Conservation (phyloP, 2,113 vertebrate species). For the Cryptotis parvus region DNA sequence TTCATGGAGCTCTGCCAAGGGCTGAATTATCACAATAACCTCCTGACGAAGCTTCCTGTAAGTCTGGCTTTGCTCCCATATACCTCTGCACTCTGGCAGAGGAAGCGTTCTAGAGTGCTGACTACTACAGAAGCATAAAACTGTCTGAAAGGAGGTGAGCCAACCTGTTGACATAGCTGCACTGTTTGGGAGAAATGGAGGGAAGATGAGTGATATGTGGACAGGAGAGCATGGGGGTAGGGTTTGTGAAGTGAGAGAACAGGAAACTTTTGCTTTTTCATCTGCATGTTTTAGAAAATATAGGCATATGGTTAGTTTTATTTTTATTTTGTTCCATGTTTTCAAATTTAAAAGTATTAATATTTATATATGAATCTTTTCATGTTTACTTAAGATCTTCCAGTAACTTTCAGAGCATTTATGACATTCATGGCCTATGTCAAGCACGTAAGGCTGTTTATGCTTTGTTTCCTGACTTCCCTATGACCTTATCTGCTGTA, state of each 20-base stretch:
- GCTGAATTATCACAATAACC: conserved; percentile 33
- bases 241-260: neutral
- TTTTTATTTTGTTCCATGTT: neutral
- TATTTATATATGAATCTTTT: neutral
- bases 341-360: neutral
- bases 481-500: neutral
- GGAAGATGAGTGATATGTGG: neutral
- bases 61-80: conserved; percentile 36
- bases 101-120: conserved; percentile 69
- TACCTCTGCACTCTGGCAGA: neutral
- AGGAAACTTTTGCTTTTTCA: neutral
- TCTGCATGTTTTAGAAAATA: conserved; percentile 4
- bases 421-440: neutral
- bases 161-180: neutral
- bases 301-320: neutral
- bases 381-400: neutral
- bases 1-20: conserved; percentile 43
- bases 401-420: neutral
- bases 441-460: neutral
- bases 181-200: neutral
- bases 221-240: accelerated
- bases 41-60: conserved; percentile 45
- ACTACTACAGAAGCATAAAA: neutral
- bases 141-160: conserved; percentile 19
- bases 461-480: neutral